These are phyloP conservation scores for Cuculus canorus DNA, from an alignment of 2,797 vertebrate genomes.

Conservation along the genomic window DNA sequence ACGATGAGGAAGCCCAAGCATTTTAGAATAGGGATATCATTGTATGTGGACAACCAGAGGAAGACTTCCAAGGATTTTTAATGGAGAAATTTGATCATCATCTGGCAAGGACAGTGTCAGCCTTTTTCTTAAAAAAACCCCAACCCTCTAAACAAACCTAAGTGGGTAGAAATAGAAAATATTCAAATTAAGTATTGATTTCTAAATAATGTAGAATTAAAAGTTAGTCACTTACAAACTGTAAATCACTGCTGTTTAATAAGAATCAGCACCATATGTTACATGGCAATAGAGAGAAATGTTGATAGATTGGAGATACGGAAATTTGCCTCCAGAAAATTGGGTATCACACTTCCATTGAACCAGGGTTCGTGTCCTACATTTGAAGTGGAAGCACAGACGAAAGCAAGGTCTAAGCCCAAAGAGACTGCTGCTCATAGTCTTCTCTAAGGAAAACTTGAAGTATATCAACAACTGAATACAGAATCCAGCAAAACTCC, in stretches of 20 bases:
- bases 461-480: neutral
- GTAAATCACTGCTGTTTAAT: conserved; percentile 56
- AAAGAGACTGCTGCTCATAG: neutral
- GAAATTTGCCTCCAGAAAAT: neutral
- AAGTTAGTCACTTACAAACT: conserved; percentile 46
- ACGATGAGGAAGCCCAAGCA: conserved; percentile 21
- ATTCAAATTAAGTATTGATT: conserved; percentile 65
- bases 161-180: conserved; percentile 53
- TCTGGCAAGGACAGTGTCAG: conserved; percentile 22
- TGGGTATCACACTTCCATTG: neutral
- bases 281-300: neutral
- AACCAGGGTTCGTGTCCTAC: neutral
- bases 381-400: neutral
- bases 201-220: conserved; percentile 65
- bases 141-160: neutral
- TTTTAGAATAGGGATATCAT: neutral
- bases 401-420: neutral
- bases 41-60: neutral
- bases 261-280: conserved; percentile 33
- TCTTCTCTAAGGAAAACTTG: neutral
- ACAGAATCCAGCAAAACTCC: neutral
- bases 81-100: neutral
- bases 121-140: conserved; percentile 27
- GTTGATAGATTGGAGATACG: neutral
- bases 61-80: conserved; percentile 16